Conservation (phyloP, 2,888 invertebrate genomes). For the Lacanobia oleracea region DNA sequence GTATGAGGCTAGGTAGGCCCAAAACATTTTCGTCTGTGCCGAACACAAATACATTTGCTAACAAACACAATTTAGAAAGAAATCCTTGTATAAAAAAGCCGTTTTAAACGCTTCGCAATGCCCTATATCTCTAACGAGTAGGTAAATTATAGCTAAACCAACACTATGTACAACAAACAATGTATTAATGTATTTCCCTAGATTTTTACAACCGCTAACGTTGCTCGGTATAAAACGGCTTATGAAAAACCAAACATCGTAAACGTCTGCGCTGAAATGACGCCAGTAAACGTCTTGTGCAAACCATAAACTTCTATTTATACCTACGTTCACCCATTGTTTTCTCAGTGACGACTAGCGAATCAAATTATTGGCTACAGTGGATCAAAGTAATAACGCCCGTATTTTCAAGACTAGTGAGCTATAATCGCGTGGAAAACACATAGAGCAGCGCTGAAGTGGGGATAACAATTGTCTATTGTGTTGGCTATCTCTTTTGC, state of each 20-base stretch:
- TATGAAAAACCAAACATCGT: constrained; percentile 67
- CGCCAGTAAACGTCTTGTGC: constrained; percentile 76
- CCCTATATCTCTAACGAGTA: constrained; percentile 47
- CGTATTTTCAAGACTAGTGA: constrained; percentile 60
- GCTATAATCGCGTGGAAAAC: constrained; percentile 71
- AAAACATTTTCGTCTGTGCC: neutral
- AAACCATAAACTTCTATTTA: constrained; percentile 74
- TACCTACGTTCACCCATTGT: constrained; percentile 83
- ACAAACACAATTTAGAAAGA: neutral
- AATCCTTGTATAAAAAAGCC: neutral
- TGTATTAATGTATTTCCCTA: constrained; percentile 61
- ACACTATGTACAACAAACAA: constrained; percentile 61
- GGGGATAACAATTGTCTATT: constrained; percentile 91
- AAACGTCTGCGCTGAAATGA: constrained; percentile 72
- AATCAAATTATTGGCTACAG: constrained; percentile 88
- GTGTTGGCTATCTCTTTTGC: constrained; percentile 89
- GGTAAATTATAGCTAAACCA: constrained; percentile 58
- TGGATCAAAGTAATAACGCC: constrained; percentile 70
- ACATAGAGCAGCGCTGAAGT: constrained; percentile 82
- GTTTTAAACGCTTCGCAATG: neutral
- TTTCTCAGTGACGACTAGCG: constrained; percentile 86
- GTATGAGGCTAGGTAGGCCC: neutral
- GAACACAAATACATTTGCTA: neutral
- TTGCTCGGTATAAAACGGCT: constrained; percentile 56
- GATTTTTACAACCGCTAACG: constrained; percentile 63